phyloP scores from a whole-genome alignment of 2,888 invertebrate species.

The Stramonita haemastoma region DNA sequence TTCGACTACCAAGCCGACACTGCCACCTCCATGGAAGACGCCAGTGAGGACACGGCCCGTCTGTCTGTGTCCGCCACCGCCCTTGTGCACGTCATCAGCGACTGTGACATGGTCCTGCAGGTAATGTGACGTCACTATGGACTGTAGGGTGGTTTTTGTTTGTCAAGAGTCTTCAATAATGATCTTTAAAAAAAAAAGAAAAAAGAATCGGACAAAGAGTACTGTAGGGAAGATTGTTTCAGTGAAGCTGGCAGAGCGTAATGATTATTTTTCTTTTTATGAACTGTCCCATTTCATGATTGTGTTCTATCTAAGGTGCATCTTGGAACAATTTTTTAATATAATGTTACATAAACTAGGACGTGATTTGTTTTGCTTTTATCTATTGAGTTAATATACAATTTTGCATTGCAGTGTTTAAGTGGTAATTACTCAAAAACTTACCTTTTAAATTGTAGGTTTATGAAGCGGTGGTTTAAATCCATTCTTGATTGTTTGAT shows the following conservation, averaged over 20 bases:
- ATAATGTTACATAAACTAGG: no score
- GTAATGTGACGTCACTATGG: constrained; percentile 62
- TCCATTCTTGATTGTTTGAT: no score
- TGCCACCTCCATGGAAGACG: constrained; percentile 84
- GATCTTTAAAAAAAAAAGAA: neutral
- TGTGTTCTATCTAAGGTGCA: no score
- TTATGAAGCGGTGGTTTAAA: no score
- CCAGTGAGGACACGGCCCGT: constrained; percentile 79
- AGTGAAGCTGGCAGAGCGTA: neutral
- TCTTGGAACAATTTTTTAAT: no score
- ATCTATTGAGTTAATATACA: no score
- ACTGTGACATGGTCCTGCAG: constrained; percentile 78
- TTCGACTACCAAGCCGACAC: constrained; percentile 86
- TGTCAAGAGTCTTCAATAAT: neutral
- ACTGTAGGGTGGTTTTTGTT: neutral
- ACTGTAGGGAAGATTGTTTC: neutral
- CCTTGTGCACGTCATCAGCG: constrained; percentile 76
- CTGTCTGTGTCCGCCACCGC: constrained; percentile 77
- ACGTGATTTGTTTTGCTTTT: no score
- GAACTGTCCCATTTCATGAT: neutral
- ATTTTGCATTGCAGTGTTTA: no score
- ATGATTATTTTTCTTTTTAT: neutral
- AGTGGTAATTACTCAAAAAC: no score
- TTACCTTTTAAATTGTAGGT: no score
- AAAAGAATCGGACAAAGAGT: neutral